Evolutionary conservation across 2,888 invertebrate species (phyloP).

Genomic region (Campaea margaritaria): DNA sequence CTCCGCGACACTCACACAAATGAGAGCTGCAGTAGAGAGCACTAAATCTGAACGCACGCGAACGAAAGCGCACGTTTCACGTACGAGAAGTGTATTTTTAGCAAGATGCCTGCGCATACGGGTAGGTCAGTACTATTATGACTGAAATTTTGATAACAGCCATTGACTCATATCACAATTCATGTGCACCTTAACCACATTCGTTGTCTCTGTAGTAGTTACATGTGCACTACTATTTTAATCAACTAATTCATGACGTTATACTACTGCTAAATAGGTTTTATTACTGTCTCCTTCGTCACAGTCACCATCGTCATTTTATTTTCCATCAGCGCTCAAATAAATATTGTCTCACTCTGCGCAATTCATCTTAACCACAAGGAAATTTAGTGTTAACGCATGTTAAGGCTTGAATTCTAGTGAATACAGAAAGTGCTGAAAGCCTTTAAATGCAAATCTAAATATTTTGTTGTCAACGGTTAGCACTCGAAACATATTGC

Average conservation of each 20-base stretch:
- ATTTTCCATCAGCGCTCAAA: slow-evolving; percentile 1
- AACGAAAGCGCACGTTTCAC: slow-evolving; percentile 76
- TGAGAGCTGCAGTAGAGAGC: slow-evolving; percentile 51
- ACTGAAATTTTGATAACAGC: slow-evolving; percentile 67
- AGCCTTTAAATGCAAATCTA: slow-evolving; percentile 34
- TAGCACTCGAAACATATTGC: slow-evolving; percentile 32
- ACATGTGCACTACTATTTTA: slow-evolving; percentile 6
- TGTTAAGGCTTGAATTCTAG: slow-evolving; percentile 1
- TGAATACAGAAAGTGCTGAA: slow-evolving; percentile 24
- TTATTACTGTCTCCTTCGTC: too few relatives aligned
- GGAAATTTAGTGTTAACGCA: neutral
- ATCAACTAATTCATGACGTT: slow-evolving; percentile 18
- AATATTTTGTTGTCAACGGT: slow-evolving; percentile 34
- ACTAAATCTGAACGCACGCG: slow-evolving; percentile 65
- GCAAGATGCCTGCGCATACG: slow-evolving; percentile 67
- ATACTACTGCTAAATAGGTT: neutral
- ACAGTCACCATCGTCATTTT: neutral
- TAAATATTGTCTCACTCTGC: neutral
- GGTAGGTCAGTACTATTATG: slow-evolving; percentile 81
- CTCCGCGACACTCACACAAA: slow-evolving; percentile 53
- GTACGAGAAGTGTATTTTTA: slow-evolving; percentile 70
- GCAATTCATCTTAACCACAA: neutral
- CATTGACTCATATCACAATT: slow-evolving; percentile 36
- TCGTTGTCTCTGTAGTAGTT: slow-evolving; percentile 31
- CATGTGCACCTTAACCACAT: slow-evolving; percentile 49